Conservation (phyloP, 92 coral and sea anemone species). For the Zoanthus solanderi region DNA sequence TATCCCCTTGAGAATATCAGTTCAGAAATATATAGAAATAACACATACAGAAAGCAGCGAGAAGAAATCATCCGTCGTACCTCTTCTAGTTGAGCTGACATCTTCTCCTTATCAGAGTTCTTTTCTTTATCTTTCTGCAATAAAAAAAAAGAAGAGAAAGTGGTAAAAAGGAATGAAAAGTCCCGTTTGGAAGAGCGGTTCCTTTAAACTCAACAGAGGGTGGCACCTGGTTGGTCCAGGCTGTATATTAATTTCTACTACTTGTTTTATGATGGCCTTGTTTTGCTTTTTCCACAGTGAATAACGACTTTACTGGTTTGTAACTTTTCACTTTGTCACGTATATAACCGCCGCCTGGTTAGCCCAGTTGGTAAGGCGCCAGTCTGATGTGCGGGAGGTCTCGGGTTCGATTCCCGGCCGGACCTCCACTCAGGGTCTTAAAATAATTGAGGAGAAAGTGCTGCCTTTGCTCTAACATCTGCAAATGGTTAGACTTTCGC, state of each 20-base stretch:
- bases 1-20: too few species aligned
- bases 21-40: not conserved
- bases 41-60: not conserved
- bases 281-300: not conserved
- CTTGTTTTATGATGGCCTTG: not conserved
- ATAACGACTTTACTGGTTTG: not conserved
- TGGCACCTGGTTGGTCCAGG: not conserved
- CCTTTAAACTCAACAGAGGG: not conserved
- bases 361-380: too few species aligned
- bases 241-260: not conserved
- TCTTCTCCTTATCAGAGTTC: conserved; percentile 68
- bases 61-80: not conserved
- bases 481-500: too few species aligned
- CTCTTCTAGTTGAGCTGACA: conserved; percentile 40
- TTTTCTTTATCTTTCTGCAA: conserved; percentile 78
- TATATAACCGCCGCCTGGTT: too few species aligned
- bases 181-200: not conserved
- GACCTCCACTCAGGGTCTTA: too few species aligned
- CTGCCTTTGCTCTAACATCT: too few species aligned
- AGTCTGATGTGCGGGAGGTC: too few species aligned
- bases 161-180: not conserved
- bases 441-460: too few species aligned
- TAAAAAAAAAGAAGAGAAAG: not conserved
- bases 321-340: not conserved
- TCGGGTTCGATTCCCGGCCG: too few species aligned